Evolutionary conservation across 2,113 vertebrate species (phyloP), one percentile per base, ranked within the genome.

Genomic region (Scomber scombrus): DNA sequence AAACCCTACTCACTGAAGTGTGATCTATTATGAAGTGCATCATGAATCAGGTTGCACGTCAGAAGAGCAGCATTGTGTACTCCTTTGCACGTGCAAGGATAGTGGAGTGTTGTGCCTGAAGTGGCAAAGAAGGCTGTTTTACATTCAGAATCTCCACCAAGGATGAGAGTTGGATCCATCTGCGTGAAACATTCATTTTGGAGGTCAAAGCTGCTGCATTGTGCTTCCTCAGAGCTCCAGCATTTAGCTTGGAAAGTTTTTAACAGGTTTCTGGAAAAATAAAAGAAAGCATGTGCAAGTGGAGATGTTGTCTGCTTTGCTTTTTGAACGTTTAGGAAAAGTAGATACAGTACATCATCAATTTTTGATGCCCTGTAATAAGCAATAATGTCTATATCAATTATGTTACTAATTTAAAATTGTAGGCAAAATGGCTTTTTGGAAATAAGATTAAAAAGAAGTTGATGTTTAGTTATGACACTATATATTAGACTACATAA

Each of bases 1-100:
- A 3, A 31, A 5, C 10, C 6, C 7, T 82, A 94, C 95, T 97
- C 92, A 94, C 95, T 88, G 89, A 97, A 96, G 84, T 93, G 95
- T 31, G 95, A 94, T 64, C 92, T 95, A 72, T 96, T 95, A 64
- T 97, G 96, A 80, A 99, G 86, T 49, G 96, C 91, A 3, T 96
- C 89, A 3, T 94, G 92, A 88, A 97, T 95, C 82, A 90, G 86
- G 50, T 88, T 58, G 62, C 97, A 99, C 31, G 90, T 68, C 55
- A 86, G 23, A 2, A 95, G 90, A 71, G 97, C 88, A 0, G 11
- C 0, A 0, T 71, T 77, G 12, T 85, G 65, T 7, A 92, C 1
- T 18, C 90, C 72, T 45, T 89, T 85, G 67, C 97, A 99, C 10
- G 93, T 94, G 51, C 97, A 99, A 3, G 93, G 93, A 2, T 81